Base-by-base conservation (phyloP, 2,797 vertebrate species). In the Distichodus sexfasciatus region DNA sequence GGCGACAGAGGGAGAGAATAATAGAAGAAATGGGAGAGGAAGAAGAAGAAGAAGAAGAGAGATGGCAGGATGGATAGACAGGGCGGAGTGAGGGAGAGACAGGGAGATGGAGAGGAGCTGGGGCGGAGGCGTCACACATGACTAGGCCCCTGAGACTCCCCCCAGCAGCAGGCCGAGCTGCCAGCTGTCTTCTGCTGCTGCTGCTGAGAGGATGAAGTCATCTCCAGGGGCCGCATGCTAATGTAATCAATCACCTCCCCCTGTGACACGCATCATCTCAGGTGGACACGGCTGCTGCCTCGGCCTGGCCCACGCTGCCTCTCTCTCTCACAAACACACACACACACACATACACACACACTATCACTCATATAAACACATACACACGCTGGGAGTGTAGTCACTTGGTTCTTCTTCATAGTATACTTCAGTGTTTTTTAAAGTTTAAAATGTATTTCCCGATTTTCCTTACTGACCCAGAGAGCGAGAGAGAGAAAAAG, bases 131-230 rank as follows among this genome's bases (percentile, higher is more conserved):
- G 78, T 86, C 81, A 85, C 82, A 82, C 83, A 78, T 78, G 77
- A 78, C 72, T 81, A 74, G 71, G 60, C 79, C 78, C 76, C 76
- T 77, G 79, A 83, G 71, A 83, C 67, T 61, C 50, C 78, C 78
- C 81, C 79, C 33, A 65, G 76, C 64, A 79, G 76, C 79, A 72
- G 74, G 82, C 83, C 78, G 79, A 79, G 77, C 78, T 77, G 73
- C 82, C 82, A 84, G 82, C 80, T 87, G 83, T 85, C 84, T 84
- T 74, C 79, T 80, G 77, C 81, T 75, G 75, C 84, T 84, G 76
- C 79, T 80, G 77, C 81, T 75, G 75, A 79, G 77, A 84, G 85
- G 79, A 86, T 83, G 69, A 81, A 83, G 85, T 80, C 83, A 81
- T 85, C 83, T 84, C 82, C 74, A 74, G 79, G 74, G 78, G 78